phyloP scores from a whole-genome alignment of 2,113 vertebrate species.

The Eulacestoma nigropectus region DNA sequence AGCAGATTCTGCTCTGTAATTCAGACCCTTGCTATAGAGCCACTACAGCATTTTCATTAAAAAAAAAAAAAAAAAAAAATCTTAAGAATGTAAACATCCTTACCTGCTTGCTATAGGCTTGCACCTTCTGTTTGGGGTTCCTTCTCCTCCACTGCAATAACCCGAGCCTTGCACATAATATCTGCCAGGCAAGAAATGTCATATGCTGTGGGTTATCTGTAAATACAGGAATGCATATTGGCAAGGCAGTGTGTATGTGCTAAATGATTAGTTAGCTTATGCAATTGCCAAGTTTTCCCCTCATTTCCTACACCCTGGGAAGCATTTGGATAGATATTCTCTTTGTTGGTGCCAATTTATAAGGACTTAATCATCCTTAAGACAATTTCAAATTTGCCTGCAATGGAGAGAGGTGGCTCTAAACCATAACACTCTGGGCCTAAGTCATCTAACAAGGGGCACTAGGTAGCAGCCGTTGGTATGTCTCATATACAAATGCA shows the following conservation, averaged over 20 bases:
- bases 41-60: neutral
- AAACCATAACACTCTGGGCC: neutral
- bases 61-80: neutral
- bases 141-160: neutral
- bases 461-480: neutral
- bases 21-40: neutral
- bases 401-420: neutral
- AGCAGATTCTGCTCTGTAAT: neutral
- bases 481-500: neutral
- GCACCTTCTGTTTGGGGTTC: neutral
- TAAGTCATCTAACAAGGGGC: neutral
- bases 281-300: neutral
- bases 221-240: neutral
- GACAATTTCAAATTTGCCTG: neutral
- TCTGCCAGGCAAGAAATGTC: neutral
- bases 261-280: neutral
- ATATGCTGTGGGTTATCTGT: neutral
- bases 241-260: neutral
- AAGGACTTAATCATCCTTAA: neutral
- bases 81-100: neutral
- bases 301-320: neutral
- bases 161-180: neutral
- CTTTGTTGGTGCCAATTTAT: neutral
- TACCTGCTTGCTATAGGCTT: neutral
- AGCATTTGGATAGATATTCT: neutral